Conservation (phyloP, 2,888 invertebrate species). For the Acanthacorydalis orientalis region DNA sequence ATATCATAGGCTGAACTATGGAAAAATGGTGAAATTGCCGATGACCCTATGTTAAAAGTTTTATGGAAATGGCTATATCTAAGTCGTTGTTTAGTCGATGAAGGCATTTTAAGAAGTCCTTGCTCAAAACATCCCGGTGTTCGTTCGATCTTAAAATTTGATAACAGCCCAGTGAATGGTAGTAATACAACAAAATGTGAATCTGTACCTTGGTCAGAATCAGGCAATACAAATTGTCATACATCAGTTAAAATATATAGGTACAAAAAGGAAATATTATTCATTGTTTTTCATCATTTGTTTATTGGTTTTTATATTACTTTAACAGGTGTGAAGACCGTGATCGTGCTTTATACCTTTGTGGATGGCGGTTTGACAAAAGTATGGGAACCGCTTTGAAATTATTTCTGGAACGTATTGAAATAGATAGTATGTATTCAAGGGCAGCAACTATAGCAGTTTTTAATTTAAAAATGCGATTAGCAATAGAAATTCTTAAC, state of each 20-base stretch:
- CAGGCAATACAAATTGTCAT: constrained; percentile 34
- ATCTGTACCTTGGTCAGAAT: constrained; percentile 43
- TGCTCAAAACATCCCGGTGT: constrained; percentile 47
- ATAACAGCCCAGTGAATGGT: constrained; percentile 22
- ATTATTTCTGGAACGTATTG: constrained; percentile 47
- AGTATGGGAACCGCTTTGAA: constrained; percentile 36
- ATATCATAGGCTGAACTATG: constrained; percentile 47
- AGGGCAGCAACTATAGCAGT: constrained; percentile 84
- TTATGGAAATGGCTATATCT: constrained; percentile 74
- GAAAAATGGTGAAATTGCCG: constrained; percentile 63
- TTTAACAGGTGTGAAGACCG: constrained; percentile 49
- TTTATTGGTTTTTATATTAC: background rate
- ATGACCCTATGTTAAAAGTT: constrained; percentile 55
- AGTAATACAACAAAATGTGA: constrained; percentile 36
- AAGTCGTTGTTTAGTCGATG: constrained; percentile 51
- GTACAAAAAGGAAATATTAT: constrained; percentile 18
- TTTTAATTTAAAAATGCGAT: constrained; percentile 70
- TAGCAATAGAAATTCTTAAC: constrained; percentile 74
- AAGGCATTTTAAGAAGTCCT: constrained; percentile 37
- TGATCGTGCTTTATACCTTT: constrained; percentile 65
- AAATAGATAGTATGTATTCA: constrained; percentile 54
- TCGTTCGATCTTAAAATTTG: constrained; percentile 35
- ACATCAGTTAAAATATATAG: constrained; percentile 35
- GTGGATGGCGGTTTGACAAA: constrained; percentile 79
- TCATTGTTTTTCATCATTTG: background rate